A percentile compares a stretch with the other conserved stretches of the same genome.
phyloP scores from a whole-genome alignment of 1,140 invertebrate genomes.

The Agrypnia vestita region DNA sequence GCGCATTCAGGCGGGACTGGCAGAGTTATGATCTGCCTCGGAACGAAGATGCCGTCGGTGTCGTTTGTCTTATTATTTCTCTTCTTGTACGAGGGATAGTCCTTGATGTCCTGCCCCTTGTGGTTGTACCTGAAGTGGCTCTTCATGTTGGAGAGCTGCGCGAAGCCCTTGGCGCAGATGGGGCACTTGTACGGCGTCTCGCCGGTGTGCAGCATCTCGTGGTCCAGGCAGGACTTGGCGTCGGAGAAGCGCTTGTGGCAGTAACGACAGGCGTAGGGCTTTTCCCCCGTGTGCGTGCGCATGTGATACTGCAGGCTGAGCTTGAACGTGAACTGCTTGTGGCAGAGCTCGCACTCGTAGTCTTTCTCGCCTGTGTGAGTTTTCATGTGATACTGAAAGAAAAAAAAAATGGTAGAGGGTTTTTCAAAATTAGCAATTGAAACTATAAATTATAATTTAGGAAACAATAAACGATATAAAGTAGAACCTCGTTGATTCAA shows the following conservation, averaged over 20 bases:
- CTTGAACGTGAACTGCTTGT: constrained; percentile 44
- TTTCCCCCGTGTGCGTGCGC: constrained; percentile 63
- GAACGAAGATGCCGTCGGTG: neutral
- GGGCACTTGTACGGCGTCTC: constrained; percentile 73
- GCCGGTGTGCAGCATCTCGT: constrained; percentile 69
- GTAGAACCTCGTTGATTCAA: too few relatives aligned
- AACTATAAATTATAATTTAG: too few relatives aligned
- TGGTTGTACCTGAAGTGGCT: constrained; percentile 59
- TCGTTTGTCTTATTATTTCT: constrained; percentile 29
- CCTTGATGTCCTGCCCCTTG: constrained; percentile 46
- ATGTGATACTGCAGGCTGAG: constrained; percentile 45
- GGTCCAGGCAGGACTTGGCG: constrained; percentile 63
- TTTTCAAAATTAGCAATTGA: too few relatives aligned
- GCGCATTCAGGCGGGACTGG: neutral
- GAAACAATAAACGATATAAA: too few relatives aligned
- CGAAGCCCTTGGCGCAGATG: constrained; percentile 71
- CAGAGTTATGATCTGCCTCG: neutral
- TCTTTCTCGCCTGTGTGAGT: constrained; percentile 53
- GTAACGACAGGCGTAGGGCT: constrained; percentile 64
- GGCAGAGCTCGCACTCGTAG: constrained; percentile 50
- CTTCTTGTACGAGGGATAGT: constrained; percentile 48
- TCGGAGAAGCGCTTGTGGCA: constrained; percentile 65
- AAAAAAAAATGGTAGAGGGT: too few relatives aligned
- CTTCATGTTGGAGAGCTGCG: constrained; percentile 63
- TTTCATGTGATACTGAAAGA: constrained; percentile 54